Percentiles rank a stretch among this genome's conserved stretches.
Evolutionary conservation across 2,888 invertebrate species (phyloP).

Genomic region (Coronaproctus castanopsis): DNA sequence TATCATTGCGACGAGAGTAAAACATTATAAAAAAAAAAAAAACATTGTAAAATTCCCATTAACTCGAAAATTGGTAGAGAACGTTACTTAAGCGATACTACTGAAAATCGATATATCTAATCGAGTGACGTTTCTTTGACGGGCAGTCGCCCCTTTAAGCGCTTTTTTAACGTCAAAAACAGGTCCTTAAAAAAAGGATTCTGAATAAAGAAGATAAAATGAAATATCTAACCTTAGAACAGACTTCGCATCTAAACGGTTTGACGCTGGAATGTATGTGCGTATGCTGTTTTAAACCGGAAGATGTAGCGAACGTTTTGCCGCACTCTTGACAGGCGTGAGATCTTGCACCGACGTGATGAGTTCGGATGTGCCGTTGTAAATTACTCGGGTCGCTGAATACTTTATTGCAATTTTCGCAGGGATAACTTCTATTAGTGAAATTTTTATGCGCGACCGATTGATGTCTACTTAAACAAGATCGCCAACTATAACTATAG

Average conservation of each 20-base stretch:
- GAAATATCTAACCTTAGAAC: slow-evolving; percentile 51
- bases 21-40: background rate
- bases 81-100: too few species aligned
- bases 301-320: slow-evolving; percentile 93
- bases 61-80: too few species aligned
- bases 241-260: slow-evolving; percentile 91
- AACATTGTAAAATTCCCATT: too few species aligned
- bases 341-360: slow-evolving; percentile 85
- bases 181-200: too few species aligned
- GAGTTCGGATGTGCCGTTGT: slow-evolving; percentile 86
- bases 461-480: slow-evolving; percentile 60
- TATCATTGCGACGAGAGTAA: background rate
- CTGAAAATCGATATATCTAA: too few species aligned
- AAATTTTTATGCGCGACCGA: slow-evolving; percentile 46
- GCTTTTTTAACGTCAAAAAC: too few species aligned
- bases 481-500: slow-evolving; percentile 59
- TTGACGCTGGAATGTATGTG: slow-evolving; percentile 97
- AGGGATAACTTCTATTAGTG: slow-evolving; percentile 61
- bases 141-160: too few species aligned
- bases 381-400: slow-evolving; percentile 93
- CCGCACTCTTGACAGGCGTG: slow-evolving; percentile 98
- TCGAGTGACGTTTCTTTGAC: too few species aligned
- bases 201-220: too few species aligned
- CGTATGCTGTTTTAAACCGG: slow-evolving; percentile 95
- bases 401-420: slow-evolving; percentile 78